phyloP scores from a whole-genome alignment of 2,113 vertebrate genomes.

The Dunckerocampus dactyliophorus region DNA sequence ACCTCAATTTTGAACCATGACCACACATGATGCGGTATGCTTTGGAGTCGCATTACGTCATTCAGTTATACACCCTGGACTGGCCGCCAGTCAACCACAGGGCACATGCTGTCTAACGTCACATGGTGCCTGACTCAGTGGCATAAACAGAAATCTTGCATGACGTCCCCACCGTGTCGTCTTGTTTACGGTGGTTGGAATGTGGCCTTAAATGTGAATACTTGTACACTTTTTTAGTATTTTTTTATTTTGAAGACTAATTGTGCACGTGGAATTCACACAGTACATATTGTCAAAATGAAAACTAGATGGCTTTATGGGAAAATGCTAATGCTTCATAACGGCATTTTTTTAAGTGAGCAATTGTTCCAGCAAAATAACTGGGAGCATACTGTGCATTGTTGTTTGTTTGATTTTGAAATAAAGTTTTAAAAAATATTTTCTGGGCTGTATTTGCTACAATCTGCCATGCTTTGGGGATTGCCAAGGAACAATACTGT shows the following conservation, averaged over 20 bases:
- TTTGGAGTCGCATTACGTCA: too few relatives aligned
- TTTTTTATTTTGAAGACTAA: not conserved
- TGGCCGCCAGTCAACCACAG: too few relatives aligned
- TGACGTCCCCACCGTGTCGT: too few relatives aligned
- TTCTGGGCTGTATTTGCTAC: not conserved
- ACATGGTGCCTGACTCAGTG: too few relatives aligned
- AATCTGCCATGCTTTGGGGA: slow-evolving; percentile 33
- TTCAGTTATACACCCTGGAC: too few relatives aligned
- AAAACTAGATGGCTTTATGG: not conserved
- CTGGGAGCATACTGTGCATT: too few relatives aligned
- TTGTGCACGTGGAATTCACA: not conserved
- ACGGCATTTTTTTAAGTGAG: not conserved
- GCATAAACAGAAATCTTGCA: too few relatives aligned
- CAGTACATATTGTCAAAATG: slow-evolving; percentile 4
- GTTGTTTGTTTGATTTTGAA: not conserved
- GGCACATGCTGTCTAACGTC: too few relatives aligned
- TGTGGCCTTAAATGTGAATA: not conserved
- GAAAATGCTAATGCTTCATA: slow-evolving; percentile 12
- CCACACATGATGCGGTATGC: too few relatives aligned
- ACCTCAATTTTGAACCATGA: too few relatives aligned
- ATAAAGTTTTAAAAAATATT: not conserved
- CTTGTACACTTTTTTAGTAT: not conserved
- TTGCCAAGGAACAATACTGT: slow-evolving; percentile 14
- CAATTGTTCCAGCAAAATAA: not conserved
- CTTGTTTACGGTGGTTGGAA: too few relatives aligned